Conservation (phyloP, 1,140 invertebrate species). For the Cydia splendana region DNA sequence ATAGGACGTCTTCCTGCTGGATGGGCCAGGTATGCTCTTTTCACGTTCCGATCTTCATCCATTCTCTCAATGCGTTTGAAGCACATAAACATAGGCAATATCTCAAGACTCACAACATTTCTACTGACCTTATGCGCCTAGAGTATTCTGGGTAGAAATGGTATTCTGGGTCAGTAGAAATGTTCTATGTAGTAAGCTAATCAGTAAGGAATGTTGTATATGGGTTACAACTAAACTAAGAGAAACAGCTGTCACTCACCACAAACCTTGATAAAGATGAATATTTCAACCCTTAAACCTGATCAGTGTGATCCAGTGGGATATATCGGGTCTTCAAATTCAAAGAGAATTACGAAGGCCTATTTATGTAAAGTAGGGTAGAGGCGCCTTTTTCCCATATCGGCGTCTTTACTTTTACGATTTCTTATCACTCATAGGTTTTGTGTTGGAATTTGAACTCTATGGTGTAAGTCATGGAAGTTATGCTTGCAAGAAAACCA, state of each 20-base stretch:
- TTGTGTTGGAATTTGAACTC: background rate
- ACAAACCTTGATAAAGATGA: conserved; percentile 30
- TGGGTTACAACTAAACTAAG: background rate
- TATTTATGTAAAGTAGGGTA: conserved; percentile 49
- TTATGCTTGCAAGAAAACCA: background rate
- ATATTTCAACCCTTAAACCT: conserved; percentile 18
- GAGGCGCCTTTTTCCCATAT: conserved; percentile 43
- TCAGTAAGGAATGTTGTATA: too few species aligned
- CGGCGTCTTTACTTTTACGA: background rate
- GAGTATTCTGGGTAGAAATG: too few species aligned
- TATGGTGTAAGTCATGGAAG: background rate
- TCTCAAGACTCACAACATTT: too few species aligned
- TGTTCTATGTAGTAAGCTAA: too few species aligned
- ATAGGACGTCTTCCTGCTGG: too few species aligned
- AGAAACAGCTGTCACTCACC: conserved; percentile 24
- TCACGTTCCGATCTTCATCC: too few species aligned
- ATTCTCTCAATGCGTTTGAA: too few species aligned
- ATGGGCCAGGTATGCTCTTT: too few species aligned
- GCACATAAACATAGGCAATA: too few species aligned
- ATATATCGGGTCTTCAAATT: conserved; percentile 45
- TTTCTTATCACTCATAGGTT: background rate
- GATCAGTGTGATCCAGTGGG: conserved; percentile 28
- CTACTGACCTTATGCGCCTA: too few species aligned
- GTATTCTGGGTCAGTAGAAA: too few species aligned
- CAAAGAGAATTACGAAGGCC: conserved; percentile 43